phyloP scores from a whole-genome alignment of 2,888 invertebrate genomes.

The Priocnemis perturbator region DNA sequence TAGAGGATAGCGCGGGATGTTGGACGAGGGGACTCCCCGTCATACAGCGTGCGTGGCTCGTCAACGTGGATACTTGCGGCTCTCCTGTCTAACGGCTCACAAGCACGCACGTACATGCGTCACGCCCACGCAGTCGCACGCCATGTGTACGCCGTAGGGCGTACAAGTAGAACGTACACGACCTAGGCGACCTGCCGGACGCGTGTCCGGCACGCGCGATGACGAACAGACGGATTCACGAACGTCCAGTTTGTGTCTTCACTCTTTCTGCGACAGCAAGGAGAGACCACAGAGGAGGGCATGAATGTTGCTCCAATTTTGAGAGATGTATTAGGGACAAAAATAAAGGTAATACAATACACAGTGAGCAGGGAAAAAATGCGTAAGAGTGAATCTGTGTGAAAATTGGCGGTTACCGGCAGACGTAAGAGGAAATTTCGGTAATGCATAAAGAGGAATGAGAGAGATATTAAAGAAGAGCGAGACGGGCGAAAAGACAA shows the following conservation, averaged over 20 bases:
- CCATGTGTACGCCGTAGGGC: not conserved
- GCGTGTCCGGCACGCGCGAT: slow-evolving; percentile 38
- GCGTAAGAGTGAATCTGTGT: too few species aligned
- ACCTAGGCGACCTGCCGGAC: not conserved
- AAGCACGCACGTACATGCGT: slow-evolving; percentile 2
- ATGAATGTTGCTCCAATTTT: too few species aligned
- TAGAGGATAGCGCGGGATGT: too few species aligned
- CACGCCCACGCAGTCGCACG: not conserved
- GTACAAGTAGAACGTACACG: not conserved
- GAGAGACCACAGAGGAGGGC: too few species aligned
- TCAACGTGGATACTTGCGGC: slow-evolving; percentile 42
- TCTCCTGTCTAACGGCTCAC: slow-evolving; percentile 3
- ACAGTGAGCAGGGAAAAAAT: too few species aligned
- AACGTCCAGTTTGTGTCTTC: slow-evolving; percentile 42
- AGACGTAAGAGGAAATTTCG: too few species aligned
- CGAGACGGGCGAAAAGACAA: not conserved
- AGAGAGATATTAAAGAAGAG: not conserved
- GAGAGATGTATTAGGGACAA: too few species aligned
- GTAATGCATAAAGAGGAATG: too few species aligned
- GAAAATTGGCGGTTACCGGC: too few species aligned
- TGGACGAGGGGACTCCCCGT: slow-evolving; percentile 36
- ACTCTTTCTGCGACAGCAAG: not conserved
- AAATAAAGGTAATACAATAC: too few species aligned
- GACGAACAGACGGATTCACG: slow-evolving; percentile 52
- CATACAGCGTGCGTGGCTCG: slow-evolving; percentile 47